phyloP scores from a whole-genome alignment of 1,140 invertebrate species.

The Luehdorfia chinensis region DNA sequence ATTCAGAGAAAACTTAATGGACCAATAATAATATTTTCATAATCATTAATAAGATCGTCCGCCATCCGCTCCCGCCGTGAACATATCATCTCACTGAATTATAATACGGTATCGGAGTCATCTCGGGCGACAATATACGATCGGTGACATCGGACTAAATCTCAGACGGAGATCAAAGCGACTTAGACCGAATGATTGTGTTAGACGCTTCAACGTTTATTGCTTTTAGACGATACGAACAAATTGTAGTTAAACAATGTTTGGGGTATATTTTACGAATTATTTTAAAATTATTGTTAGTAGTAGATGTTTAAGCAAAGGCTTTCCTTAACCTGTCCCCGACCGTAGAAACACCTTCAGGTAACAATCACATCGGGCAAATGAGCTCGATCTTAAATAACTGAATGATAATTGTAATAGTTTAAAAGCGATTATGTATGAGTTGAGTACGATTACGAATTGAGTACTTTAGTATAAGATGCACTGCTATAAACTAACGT shows the following conservation, averaged over 20 bases:
- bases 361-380: too few species aligned
- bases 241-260: constrained; percentile 8
- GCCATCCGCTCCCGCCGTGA: constrained; percentile 30
- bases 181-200: constrained; percentile 52
- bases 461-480: too few species aligned
- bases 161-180: constrained; percentile 54
- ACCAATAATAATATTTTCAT: too few species aligned
- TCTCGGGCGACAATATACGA: constrained; percentile 72
- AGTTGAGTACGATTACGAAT: too few species aligned
- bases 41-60: too few species aligned
- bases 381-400: too few species aligned
- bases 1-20: too few species aligned
- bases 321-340: too few species aligned
- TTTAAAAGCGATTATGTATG: not conserved
- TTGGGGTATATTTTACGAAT: constrained; percentile 13
- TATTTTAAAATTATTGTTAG: constrained; percentile 13
- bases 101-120: constrained; percentile 57
- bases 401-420: not conserved
- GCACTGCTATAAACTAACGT: too few species aligned
- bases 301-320: not conserved
- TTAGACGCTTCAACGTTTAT: constrained; percentile 44
- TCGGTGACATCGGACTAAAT: constrained; percentile 60
- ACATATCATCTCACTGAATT: constrained; percentile 24
- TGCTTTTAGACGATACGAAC: constrained; percentile 5
- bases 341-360: too few species aligned